phyloP scores from a whole-genome alignment of 2,113 vertebrate genomes.

The Caretta caretta region DNA sequence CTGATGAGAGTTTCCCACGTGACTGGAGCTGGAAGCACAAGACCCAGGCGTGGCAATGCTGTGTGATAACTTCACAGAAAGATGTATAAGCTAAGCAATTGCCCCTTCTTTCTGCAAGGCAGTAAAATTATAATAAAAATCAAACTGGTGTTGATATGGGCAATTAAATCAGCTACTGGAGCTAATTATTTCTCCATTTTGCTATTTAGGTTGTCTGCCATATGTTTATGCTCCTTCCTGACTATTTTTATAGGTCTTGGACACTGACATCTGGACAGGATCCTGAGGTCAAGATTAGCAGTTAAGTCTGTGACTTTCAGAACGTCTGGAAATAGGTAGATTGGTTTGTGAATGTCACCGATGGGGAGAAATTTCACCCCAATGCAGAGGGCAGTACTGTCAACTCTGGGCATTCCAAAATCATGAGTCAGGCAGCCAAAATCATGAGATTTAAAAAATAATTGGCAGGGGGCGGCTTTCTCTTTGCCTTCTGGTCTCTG shows the following conservation, averaged over 20 bases:
- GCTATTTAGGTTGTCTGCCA: not conserved
- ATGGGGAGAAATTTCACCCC: not conserved
- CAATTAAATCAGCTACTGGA: not conserved
- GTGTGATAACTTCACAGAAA: not conserved
- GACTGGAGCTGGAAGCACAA: not conserved
- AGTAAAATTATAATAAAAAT: too few relatives aligned
- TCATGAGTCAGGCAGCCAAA: not conserved
- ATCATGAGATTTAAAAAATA: not conserved
- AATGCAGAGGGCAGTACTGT: not conserved
- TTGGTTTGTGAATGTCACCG: not conserved
- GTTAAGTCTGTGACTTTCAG: not conserved
- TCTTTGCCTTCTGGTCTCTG: not conserved
- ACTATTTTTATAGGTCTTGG: not conserved
- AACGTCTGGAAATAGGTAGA: fast-evolving
- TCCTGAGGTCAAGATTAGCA: not conserved
- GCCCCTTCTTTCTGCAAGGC: not conserved
- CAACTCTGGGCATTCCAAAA: fast-evolving
- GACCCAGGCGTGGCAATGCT: not conserved
- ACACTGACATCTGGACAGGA: not conserved
- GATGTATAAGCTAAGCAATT: not conserved
- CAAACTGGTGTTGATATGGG: too few relatives aligned
- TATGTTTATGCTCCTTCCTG: not conserved
- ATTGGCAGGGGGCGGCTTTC: not conserved
- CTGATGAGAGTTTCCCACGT: not conserved
- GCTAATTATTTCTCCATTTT: not conserved